Evolutionary conservation across 2,888 invertebrate species (phyloP).

Genomic region (Lottia scabra): DNA sequence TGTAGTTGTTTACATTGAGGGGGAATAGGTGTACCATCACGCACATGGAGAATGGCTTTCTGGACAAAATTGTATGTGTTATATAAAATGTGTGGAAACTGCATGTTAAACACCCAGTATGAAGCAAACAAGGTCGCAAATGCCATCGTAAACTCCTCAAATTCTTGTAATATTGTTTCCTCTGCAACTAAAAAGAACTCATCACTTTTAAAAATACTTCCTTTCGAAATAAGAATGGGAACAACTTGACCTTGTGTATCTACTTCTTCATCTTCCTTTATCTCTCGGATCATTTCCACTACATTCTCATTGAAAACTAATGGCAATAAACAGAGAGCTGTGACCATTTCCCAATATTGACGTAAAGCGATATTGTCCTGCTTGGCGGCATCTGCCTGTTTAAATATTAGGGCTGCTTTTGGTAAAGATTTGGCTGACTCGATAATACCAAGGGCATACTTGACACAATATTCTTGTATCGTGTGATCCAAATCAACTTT

Average conservation of each 20-base stretch:
- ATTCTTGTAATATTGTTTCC: constrained; percentile 60
- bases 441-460: constrained; percentile 54
- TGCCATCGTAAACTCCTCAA: constrained; percentile 63
- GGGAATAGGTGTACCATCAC: constrained; percentile 48
- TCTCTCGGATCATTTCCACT: constrained; percentile 58
- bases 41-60: constrained; percentile 52
- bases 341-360: constrained; percentile 65
- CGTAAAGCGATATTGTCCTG: constrained; percentile 55
- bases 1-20: constrained; percentile 49
- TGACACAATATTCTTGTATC: constrained; percentile 60
- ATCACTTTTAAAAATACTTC: constrained; percentile 59
- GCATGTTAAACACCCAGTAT: constrained; percentile 65
- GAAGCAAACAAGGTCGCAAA: constrained; percentile 59
- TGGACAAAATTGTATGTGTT: constrained; percentile 61
- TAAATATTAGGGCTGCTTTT: constrained; percentile 51
- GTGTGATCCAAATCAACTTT: constrained; percentile 60
- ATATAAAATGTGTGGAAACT: constrained; percentile 56
- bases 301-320: constrained; percentile 57
- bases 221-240: constrained; percentile 60
- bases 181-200: constrained; percentile 61
- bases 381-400: constrained; percentile 55
- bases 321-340: constrained; percentile 57
- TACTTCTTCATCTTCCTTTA: constrained; percentile 54
- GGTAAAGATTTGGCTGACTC: constrained; percentile 48
- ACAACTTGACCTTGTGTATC: constrained; percentile 60